Base-by-base conservation (phyloP, 2,888 invertebrate species). In the Luffia ferchaultella region DNA sequence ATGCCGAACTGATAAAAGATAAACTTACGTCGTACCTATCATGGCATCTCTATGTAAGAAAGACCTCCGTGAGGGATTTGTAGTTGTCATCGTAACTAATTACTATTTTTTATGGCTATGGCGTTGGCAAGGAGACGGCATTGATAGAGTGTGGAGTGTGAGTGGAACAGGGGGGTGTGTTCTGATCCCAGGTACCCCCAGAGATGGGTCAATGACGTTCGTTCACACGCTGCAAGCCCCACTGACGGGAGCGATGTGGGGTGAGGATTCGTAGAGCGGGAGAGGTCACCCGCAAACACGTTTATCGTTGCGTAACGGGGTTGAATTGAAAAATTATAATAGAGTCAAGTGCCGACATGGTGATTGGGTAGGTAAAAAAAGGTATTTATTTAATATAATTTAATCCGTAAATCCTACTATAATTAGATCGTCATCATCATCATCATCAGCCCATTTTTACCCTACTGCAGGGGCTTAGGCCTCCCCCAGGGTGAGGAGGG, bases 181-280 rank as follows among this genome's bases (percentile, higher is more conserved):
- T 5, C n/a, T 42, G 43, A 16, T 3, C 16, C 43, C 49, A 43
- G 20, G 20, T 49, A 42, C 48, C 16, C 73, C 66, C 67, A 59
- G 61, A 80, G 82, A 68, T 80, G 77, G 82, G 82, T 82, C 82
- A 82, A 82, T 80, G 80, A 76, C 82, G 82, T 77, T 80, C 82
- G 70, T 79, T 76, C 68, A 80, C 79, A 78, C 74, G 70, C 62
- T 77, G 30, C 30, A 30, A 30, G 30, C 30, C 30, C 30, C 30
- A 3, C 30, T 30, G 12, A 30, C 30, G 30, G 30, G 30, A 3
- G 5, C 5, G 30, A 12, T 30, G 30, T 12, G 30, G 30, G 30
- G 30, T 3, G 30, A 30, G 30, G 30, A 12, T 12, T 12, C 5
- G 30, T 3, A 30, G 30, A 30, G 30, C 5, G 30, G 30, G 30